Conservation (phyloP, 2,797 vertebrate genomes). For the Adrianichthys oophorus region DNA sequence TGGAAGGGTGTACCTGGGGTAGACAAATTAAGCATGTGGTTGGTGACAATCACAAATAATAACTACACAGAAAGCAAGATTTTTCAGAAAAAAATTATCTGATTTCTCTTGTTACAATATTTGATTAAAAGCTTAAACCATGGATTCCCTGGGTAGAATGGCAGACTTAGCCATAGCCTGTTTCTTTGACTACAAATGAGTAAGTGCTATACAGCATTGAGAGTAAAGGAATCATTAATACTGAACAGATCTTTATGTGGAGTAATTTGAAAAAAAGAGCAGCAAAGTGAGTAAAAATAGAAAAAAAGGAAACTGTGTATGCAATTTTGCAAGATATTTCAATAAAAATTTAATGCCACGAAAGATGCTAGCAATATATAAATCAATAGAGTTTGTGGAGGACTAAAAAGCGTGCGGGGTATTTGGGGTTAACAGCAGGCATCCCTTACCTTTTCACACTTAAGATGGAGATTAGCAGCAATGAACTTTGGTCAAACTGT, state of each 20-base stretch:
- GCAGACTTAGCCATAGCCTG: slow-evolving; percentile 44
- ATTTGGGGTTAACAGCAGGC: slow-evolving; percentile 14
- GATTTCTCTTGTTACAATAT: background rate
- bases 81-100: background rate
- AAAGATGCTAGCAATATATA: no score
- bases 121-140: slow-evolving; percentile 2
- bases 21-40: no score
- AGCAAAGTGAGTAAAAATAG: no score
- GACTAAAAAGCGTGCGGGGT: no score
- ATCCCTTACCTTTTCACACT: slow-evolving; percentile 23
- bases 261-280: no score
- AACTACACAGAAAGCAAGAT: slow-evolving; percentile 1
- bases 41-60: background rate
- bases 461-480: slow-evolving; percentile 45
- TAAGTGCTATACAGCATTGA: slow-evolving; percentile 13
- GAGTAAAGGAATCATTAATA: slow-evolving; percentile 12
- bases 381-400: background rate
- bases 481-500: slow-evolving; percentile 12
- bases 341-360: no score
- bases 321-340: no score
- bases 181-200: slow-evolving; percentile 54
- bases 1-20: background rate
- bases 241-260: background rate
- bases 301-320: no score
- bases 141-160: slow-evolving; percentile 7